Base-by-base conservation (phyloP, 2,888 invertebrate species). In the Neoitamus cyanurus region DNA sequence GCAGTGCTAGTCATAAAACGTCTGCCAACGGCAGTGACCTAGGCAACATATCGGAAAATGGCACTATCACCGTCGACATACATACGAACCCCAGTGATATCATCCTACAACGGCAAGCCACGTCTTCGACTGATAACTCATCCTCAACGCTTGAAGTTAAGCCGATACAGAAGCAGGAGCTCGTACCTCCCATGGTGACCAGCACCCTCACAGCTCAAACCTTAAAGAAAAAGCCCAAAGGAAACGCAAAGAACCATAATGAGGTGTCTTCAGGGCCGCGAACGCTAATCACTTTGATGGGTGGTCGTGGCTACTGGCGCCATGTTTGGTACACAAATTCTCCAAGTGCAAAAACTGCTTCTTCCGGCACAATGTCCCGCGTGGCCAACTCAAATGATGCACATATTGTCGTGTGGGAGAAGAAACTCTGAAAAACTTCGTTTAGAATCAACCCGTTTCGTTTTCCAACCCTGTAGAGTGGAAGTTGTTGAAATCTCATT, bases 361-460 rank as follows among this genome's bases (percentile, higher is more conserved):
- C 83, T 2, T 83, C 84, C 37, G 86, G 86, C 6, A 91, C 92
- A 83, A 91, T 92, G 70, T 92, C 93, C 58, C 93, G 93, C 75
- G 95, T 95, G 86, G 95, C 95, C 73, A 96, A 96, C 90, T 95
- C 95, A 86, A 96, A 94, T 89, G 96, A 97, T 92, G 97, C 97
- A 15, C 96, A 97, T 91, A 95, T 97, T 88, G 95, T 97, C 86
- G 94, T 97, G 77, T 97, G 97, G 97, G 97, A 98, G 91, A 94
- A 95, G 92, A 96, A 96, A 89, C 93, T 95, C 93, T 95, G 94
- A 94, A 5, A 6, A 36, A 9, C 2, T 6, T 15, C 13, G 25
- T 25, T 5, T 9, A n/a, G 7, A 13, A 13, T 20, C 11, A n/a
- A n/a, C 20, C 36, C 20, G 3, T 30, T 31, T 31, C 7, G 34